Evolutionary conservation across 2,888 invertebrate species (phyloP).

Genomic region (Oscheius sp.): DNA sequence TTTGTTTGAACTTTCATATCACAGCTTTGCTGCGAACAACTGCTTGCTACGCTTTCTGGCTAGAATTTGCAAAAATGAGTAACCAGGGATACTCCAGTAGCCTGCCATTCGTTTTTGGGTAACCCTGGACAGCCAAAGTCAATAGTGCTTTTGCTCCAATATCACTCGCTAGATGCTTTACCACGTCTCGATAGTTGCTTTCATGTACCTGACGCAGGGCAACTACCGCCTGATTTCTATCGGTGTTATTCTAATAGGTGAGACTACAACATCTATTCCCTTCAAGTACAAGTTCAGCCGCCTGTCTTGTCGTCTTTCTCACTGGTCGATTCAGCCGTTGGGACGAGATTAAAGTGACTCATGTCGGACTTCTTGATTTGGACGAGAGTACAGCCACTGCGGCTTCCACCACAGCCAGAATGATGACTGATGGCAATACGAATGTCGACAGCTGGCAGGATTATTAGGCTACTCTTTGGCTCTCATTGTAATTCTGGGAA

Average conservation of each 20-base stretch:
- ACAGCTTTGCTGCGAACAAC: too few relatives aligned
- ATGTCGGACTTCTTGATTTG: background rate
- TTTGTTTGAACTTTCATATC: too few relatives aligned
- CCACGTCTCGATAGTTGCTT: slow-evolving; percentile 4
- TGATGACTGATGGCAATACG: slow-evolving; percentile 10
- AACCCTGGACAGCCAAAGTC: slow-evolving; percentile 10
- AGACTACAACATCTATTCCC: background rate
- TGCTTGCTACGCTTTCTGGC: too few relatives aligned
- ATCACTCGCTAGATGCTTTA: slow-evolving; percentile 1
- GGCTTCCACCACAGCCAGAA: background rate
- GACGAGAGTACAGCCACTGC: background rate
- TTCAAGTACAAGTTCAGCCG: slow-evolving; percentile 14
- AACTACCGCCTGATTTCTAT: slow-evolving; percentile 12
- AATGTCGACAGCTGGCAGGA: background rate
- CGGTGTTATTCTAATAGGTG: slow-evolving; percentile 7
- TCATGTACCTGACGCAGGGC: slow-evolving; percentile 12
- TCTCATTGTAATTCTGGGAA: too few relatives aligned
- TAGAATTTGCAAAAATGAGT: too few relatives aligned
- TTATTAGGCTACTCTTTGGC: background rate
- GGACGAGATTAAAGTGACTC: slow-evolving; percentile 1
- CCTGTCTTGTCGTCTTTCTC: background rate
- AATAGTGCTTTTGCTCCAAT: background rate
- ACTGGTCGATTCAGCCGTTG: background rate
- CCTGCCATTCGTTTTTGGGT: background rate
- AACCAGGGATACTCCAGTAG: too few relatives aligned